Conservation (phyloP, 2,888 invertebrate genomes). For the Ochropleura plecta region DNA sequence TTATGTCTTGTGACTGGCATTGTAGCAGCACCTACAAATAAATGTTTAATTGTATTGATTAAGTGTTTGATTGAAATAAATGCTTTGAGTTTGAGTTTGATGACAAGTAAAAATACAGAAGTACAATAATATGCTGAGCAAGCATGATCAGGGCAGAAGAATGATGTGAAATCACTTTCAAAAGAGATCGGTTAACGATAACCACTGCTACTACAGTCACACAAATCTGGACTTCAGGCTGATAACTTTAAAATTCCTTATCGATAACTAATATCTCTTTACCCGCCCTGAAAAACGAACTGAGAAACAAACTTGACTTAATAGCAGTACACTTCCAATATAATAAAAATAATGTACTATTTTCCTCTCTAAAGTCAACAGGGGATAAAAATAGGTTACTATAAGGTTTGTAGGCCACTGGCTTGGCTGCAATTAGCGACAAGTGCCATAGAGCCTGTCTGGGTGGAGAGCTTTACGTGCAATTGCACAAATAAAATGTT, state of each 20-base stretch:
- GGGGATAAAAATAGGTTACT: constrained; percentile 49
- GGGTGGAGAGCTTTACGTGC: constrained; percentile 41
- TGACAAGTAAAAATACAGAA: no score
- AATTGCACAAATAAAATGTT: constrained; percentile 44
- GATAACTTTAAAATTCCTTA: background rate
- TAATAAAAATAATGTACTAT: constrained; percentile 7
- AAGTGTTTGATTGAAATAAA: no score
- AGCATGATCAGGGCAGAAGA: no score
- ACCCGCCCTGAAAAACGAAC: background rate
- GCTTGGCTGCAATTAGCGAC: constrained; percentile 52
- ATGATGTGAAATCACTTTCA: background rate
- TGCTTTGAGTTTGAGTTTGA: no score
- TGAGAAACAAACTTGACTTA: background rate
- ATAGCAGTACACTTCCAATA: background rate
- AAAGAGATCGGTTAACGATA: background rate
- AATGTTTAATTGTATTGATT: no score
- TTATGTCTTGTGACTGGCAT: no score
- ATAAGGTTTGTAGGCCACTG: constrained; percentile 51
- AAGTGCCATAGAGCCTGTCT: constrained; percentile 52
- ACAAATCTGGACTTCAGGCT: background rate
- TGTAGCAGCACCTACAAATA: no score
- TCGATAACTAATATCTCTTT: background rate
- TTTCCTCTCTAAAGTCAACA: constrained; percentile 33
- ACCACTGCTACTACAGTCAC: background rate
- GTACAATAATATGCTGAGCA: no score